Base-by-base conservation (phyloP, 2,113 vertebrate genomes). In the Melanostigma gelatinosum region DNA sequence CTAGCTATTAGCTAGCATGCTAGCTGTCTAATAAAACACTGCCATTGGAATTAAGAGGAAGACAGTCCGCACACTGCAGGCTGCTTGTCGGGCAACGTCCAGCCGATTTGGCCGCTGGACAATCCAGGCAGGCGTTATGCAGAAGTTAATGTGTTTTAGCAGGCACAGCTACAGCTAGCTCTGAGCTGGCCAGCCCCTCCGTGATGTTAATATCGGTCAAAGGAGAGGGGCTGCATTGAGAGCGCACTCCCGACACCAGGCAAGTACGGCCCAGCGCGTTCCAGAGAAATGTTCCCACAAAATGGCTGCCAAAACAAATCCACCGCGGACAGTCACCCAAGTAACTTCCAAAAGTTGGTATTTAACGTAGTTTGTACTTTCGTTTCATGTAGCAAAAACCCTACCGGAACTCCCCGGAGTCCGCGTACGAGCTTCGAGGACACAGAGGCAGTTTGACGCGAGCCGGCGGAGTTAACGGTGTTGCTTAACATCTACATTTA, bases 291-390 rank as follows among this genome's bases (percentile, higher is more conserved):
- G 75, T 85, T 82, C 89, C 92, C 91, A 96, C 94, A 96, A 96
- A 95, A 95, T 96, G 95, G 95, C 95, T 90, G 94, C 94, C 93
- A 88, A 92, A 94, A 94, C 92, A 94, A 93, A 93, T 87, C 84
- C 36, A 77, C 32, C 62, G 72, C 77, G 27, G 46, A 69, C 70
- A 54, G 27, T 61, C 55, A 10, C 7, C 38, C 38, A 8, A 64
- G 5, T 24, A 29, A 66, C 32, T 71, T 18, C 10, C 10, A 18
- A 18, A 74, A 68, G 55, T 65, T 48, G 15, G 6, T 6, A 7
- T 18, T 48, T 7, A 48, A 18, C 4, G 4, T 48, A 4, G 46
- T 48, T 18, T 48, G 13, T 44, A 18, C 15, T 48, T 48, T 5
- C 4, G 12, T 54, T 54, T 54, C 52, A 27, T 6, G 24, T 4